Evolutionary conservation across 2,888 invertebrate species (phyloP).

Genomic region (Parnassius smintheus): DNA sequence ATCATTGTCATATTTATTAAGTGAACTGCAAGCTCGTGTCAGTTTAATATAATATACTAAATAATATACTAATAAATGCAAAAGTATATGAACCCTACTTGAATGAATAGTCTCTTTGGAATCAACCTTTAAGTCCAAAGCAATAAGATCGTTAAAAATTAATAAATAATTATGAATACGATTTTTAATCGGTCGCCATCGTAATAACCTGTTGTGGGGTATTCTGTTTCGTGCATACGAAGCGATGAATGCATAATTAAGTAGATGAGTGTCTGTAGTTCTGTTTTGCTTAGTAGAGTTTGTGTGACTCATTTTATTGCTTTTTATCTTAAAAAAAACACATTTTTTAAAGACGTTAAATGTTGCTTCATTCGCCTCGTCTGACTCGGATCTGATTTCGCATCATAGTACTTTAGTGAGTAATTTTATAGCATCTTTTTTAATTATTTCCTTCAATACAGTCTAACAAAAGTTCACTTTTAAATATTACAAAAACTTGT

Average conservation of each 20-base stretch:
- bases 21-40: no score
- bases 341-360: no score
- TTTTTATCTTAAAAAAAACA: no score
- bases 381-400: no score
- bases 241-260: constrained; percentile 78
- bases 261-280: constrained; percentile 71
- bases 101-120: constrained; percentile 3
- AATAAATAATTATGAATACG: constrained; percentile 48
- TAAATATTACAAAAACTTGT: no score
- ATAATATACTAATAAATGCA: not conserved
- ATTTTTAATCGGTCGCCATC: constrained; percentile 71
- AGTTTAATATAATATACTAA: not conserved
- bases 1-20: no score
- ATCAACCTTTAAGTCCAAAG: constrained; percentile 45
- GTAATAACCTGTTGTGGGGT: constrained; percentile 75
- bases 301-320: constrained; percentile 26
- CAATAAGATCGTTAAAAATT: constrained; percentile 53
- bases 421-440: no score
- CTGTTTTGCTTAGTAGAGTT: constrained; percentile 47
- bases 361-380: no score
- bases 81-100: constrained; percentile 5
- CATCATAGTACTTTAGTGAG: no score
- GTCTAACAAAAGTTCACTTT: no score
- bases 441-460: no score
- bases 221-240: constrained; percentile 67